phyloP scores from a whole-genome alignment of 2,797 vertebrate species.

The Buphagus erythrorhynchus region DNA sequence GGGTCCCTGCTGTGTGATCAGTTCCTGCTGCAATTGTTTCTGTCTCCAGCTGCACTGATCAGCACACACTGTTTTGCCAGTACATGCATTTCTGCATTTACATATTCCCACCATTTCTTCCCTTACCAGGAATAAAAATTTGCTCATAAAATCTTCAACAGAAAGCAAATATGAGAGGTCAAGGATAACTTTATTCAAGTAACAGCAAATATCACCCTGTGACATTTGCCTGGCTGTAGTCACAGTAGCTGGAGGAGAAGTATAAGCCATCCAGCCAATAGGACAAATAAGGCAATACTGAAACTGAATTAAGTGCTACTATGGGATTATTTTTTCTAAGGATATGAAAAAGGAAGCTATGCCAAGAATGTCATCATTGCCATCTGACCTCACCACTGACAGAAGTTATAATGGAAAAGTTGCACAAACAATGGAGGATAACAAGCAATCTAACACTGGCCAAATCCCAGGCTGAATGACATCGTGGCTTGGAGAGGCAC shows the following conservation, averaged over 20 bases:
- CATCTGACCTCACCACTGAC: conserved; percentile 35
- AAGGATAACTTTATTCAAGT: background rate
- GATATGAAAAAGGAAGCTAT: background rate
- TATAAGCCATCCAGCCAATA: background rate
- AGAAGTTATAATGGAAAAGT: conserved; percentile 31
- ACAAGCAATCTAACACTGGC: background rate
- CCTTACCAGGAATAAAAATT: conserved; percentile 14
- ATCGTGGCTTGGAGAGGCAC: background rate
- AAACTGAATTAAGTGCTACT: conserved; percentile 52
- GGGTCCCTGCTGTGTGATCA: background rate
- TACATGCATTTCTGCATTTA: background rate
- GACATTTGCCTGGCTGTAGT: conserved; percentile 10
- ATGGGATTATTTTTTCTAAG: conserved; percentile 33
- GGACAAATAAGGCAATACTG: conserved; percentile 62
- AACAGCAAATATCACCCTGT: background rate
- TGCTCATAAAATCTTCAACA: background rate
- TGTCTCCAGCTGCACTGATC: background rate
- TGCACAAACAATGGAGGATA: conserved; percentile 16
- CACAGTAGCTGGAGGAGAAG: conserved; percentile 4
- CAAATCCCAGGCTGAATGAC: background rate
- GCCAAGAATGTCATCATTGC: conserved; percentile 45
- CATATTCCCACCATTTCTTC: background rate
- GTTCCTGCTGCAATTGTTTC: background rate
- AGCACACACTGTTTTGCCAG: background rate
- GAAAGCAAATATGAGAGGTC: background rate